These are phyloP conservation scores for Hippocampus mohnikei DNA, from an alignment of 2,113 vertebrate genomes.

Conservation along the genomic window DNA sequence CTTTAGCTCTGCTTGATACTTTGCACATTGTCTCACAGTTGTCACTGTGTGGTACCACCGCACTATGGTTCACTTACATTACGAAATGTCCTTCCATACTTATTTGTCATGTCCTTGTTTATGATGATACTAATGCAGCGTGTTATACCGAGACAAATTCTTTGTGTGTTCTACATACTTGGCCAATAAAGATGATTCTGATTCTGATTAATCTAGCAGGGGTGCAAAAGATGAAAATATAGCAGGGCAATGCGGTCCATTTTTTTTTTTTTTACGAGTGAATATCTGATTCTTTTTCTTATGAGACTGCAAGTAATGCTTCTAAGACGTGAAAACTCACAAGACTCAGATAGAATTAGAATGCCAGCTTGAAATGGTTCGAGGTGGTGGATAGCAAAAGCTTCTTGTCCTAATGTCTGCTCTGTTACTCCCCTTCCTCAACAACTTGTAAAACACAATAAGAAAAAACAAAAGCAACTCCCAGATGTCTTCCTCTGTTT, in stretches of 20 bases:
- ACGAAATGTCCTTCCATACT: too few relatives aligned
- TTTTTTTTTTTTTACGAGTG: not conserved
- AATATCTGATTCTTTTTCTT: constrained; percentile 55
- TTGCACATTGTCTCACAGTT: too few relatives aligned
- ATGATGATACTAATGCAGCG: too few relatives aligned
- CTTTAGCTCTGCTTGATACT: too few relatives aligned
- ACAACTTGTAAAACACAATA: constrained; percentile 35
- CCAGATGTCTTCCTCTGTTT: constrained; percentile 42
- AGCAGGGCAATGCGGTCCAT: not conserved
- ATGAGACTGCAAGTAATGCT: constrained; percentile 47
- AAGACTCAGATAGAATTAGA: constrained; percentile 9
- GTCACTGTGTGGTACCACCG: too few relatives aligned
- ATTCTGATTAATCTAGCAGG: too few relatives aligned
- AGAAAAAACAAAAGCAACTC: not conserved
- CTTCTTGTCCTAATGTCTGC: constrained; percentile 43
- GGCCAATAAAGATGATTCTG: too few relatives aligned
- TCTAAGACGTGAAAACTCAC: constrained; percentile 20
- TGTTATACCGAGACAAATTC: too few relatives aligned
- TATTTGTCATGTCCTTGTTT: too few relatives aligned
- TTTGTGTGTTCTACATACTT: too few relatives aligned
- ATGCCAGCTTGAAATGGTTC: constrained; percentile 29
- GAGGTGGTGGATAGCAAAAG: constrained; percentile 38
- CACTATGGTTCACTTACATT: too few relatives aligned
- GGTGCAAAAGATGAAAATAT: not conserved
- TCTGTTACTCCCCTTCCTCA: constrained; percentile 40